These are phyloP conservation scores for Diglossa cyanea DNA, from an alignment of 2,797 vertebrate species.

Conservation along the genomic window DNA sequence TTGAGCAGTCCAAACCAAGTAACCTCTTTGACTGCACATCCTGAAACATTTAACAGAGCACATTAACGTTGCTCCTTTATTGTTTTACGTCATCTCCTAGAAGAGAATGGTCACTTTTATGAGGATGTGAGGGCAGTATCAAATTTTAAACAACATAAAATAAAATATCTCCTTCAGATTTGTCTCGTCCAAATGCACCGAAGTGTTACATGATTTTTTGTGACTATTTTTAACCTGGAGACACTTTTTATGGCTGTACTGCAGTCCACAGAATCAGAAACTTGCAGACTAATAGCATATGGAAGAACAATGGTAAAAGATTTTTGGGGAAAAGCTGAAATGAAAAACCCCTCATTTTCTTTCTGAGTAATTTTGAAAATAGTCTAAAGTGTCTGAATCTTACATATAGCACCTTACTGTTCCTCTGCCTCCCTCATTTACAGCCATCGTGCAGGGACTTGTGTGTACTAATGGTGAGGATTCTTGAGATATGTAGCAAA, in stretches of 20 bases:
- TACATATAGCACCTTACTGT: background rate
- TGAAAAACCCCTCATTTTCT: fast-evolving
- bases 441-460: background rate
- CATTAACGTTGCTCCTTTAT: background rate
- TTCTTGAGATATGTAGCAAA: background rate
- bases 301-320: background rate
- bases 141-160: background rate
- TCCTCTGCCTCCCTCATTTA: background rate
- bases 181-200: background rate
- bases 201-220: background rate
- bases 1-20: background rate
- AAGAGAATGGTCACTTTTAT: background rate
- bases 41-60: background rate
- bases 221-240: background rate
- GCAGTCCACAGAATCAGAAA: background rate
- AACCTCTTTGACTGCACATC: background rate
- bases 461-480: background rate
- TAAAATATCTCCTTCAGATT: background rate
- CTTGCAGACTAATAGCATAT: background rate
- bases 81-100: background rate
- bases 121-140: background rate
- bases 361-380: background rate
- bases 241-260: background rate
- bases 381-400: background rate
- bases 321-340: background rate